Evolutionary conservation across 2,113 vertebrate genomes (phyloP), one percentile per base, ranked within the genome.

Genomic region (Melanocharis versteri): DNA sequence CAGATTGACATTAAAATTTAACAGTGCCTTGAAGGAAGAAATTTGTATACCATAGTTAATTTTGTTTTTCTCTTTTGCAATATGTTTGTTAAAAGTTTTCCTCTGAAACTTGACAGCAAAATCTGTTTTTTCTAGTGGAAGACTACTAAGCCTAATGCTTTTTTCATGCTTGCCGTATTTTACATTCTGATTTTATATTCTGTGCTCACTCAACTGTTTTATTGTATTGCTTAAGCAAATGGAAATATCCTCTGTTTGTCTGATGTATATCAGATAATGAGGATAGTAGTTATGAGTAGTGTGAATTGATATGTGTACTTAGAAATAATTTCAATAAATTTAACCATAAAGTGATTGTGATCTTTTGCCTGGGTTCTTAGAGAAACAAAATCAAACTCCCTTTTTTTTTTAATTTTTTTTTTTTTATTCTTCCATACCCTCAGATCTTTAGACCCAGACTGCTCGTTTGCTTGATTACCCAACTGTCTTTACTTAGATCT

Each of bases 281-380:
- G 70, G 58, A 79, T 14, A 37, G 16, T 72, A 71, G 37, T 72
- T 84, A 45, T 0, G 7, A 87, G 40, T 45, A 83, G 14, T 68
- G 15, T 82, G n/a, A 86, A 42, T n/a, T 60, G 40, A 40, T 64
- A 47, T 21, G 27, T 83, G 47, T 93, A 61, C 62, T 82, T 89
- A 13, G 4, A 92, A 51, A 58, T 75, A 90, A 89, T 39, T 84
- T n/a, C 17, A 97, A 93, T 97, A 96, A 97, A 97, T 12, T 64
- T 64, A 45, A 72, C 6, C 31, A 13, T 76, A 44, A 80, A 83
- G 13, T 58, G 48, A 65, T 28, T 40, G 47, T 92, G 47, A 71
- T 47, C 2, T 45, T 69, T 11, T 28, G 13, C 14, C 4, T 93
- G 6, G 4, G 48, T 3, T 57, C 13, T 44, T 45, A n/a, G 12